Base-by-base conservation (phyloP, 2,888 invertebrate genomes). In the Zaprionus bogoriensis region DNA sequence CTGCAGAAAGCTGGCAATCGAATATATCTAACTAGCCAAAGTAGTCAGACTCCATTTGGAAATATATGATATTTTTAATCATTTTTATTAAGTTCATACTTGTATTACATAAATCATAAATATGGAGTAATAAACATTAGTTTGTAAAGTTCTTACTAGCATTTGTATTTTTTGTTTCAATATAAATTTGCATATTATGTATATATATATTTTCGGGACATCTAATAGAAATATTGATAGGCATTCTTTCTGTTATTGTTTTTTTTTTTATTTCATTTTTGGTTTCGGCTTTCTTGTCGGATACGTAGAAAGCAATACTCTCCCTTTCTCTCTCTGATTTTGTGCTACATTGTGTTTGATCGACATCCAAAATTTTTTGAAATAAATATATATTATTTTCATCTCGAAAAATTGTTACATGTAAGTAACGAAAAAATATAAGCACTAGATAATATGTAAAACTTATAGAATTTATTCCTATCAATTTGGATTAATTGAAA, bases 31-130 rank as follows among this genome's bases (percentile, higher is more conserved):
- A n/a, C n/a, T n/a, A 10, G 7, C 17, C 17, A 7, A 9, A 9
- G 17, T 7, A 9, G 9, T 38, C 19, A 38, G 10, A 19, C 20
- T n/a, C 6, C 25, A 14, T 30, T 25, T 25, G 2, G 3, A 55
- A 7, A 50, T 50, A 2, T 28, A 45, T 50, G 45, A 46, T 71
- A 71, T 67, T 67, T 67, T 53, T 62, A 68, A 63, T 74, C 54
- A 64, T 70, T 70, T 78, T 77, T 77, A 77, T 74, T 77, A 70
- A 65, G 63, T 74, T 74, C 71, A 54, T 53, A 59, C 66, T 67
- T 67, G 51, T 72, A 65, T 63, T 69, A 63, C 38, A 47, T 67
- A 81, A 79, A 79, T 81, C 60, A 78, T 78, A 79, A 74, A 67
- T 70, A 66, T 69, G 67, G 62, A 69, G 60, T 78, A 66, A 66